Base-by-base conservation (phyloP, 1,140 invertebrate species). In the Nephotettix cincticeps region DNA sequence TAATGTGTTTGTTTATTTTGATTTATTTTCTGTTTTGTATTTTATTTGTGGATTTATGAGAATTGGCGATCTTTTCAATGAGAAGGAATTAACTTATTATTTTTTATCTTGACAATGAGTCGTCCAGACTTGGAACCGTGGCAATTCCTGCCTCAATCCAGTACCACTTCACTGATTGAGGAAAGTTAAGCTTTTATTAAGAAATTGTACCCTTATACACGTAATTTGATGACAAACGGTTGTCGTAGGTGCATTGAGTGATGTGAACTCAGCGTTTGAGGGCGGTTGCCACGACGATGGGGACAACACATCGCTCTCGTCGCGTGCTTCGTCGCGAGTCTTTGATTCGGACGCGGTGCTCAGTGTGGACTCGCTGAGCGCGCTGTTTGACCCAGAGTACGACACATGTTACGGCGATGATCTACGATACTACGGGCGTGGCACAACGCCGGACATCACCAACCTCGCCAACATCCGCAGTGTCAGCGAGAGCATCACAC, bases 331-430 rank as follows among this genome's bases (percentile, higher is more conserved):
- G 54, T 93, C 91, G 11, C 85, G 91, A 17, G 85, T 91, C 21
- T 87, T 91, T 74, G 90, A 91, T 77, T 90, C 89, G 1, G 90
- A 91, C 77, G 88, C 91, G 19, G 83, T 91, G 32, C 86, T 93
- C 71, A 91, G 89, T 65, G 80, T 93, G 23, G 92, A 93, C 79
- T 91, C 90, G 14, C 83, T 92, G 56, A 91, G 90, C 80, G 89
- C 90, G 61, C 86, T 93, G 71, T 95, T 94, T 80, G 93, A 95
- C 82, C 93, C 90, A 1, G 92, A 94, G 77, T 93, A 93, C 78
- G 89, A 90, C 75, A 88, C 89, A 78, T 89, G 84, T 76, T 83
- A 83, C 74, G 81, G 80, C 17, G 81, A 82, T 71, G 81, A 83
- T 70, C 80, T 80, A 40, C 47, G 58, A 51, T 72, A 71, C 47